Conservation (phyloP, 2,797 vertebrate species). For the Chaunax sp. region DNA sequence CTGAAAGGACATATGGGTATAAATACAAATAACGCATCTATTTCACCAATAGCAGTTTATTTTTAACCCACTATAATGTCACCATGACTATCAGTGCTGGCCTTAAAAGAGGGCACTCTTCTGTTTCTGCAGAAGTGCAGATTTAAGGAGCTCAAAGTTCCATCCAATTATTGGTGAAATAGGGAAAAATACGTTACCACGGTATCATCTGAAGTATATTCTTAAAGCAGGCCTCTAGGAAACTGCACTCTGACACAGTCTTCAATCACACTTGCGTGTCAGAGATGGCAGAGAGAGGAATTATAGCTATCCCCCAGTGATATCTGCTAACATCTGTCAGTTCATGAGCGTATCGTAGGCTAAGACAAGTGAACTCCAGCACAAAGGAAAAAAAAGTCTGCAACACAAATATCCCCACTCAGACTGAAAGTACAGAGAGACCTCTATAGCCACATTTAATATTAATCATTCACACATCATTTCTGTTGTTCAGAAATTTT, state of each 20-base stretch:
- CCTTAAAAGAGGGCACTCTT: conserved; percentile 1
- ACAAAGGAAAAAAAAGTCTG: conserved; percentile 13
- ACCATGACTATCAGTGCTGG: neutral
- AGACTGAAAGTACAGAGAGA: conserved; percentile 43
- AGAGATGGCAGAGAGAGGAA: conserved; percentile 47
- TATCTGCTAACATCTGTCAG: conserved; percentile 69
- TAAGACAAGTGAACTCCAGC: conserved; percentile 52
- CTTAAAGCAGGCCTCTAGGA: conserved; percentile 46
- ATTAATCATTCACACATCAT: conserved; percentile 23
- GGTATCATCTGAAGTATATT: conserved; percentile 41
- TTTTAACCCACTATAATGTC: conserved; percentile 7
- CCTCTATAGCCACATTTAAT: conserved; percentile 32
- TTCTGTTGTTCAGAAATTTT: conserved; percentile 43
- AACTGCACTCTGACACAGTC: conserved; percentile 38
- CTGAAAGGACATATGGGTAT: conserved; percentile 23
- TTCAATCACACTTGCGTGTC: conserved; percentile 64
- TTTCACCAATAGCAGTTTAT: conserved; percentile 42
- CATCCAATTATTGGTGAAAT: conserved; percentile 31
- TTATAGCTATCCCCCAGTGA: conserved; percentile 56
- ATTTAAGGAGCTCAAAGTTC: conserved; percentile 15
- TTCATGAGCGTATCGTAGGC: conserved; percentile 58
- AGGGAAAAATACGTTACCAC: conserved; percentile 34
- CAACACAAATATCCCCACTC: conserved; percentile 29
- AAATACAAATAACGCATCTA: conserved; percentile 30
- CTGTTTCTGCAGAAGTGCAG: conserved; percentile 16